These are phyloP conservation scores for Heliconius erato DNA, from an alignment of 2,888 invertebrate genomes.

Conservation along the genomic window DNA sequence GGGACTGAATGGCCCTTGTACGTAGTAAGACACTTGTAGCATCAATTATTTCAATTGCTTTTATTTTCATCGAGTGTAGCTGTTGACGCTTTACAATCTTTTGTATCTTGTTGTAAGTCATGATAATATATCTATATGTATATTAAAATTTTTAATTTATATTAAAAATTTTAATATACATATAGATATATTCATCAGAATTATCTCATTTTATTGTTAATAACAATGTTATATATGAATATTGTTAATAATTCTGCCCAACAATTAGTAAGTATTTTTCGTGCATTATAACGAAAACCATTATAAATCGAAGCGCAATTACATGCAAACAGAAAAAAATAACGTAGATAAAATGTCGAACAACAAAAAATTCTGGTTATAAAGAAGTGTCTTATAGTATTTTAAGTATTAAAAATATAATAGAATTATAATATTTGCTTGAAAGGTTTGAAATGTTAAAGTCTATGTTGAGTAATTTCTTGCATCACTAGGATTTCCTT, in stretches of 20 bases:
- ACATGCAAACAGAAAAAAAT: neutral
- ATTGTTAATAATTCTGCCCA: neutral
- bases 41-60: constrained; percentile 71
- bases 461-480: constrained; percentile 41
- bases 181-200: too few species aligned
- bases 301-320: neutral
- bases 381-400: too few species aligned
- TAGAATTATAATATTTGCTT: constrained; percentile 28
- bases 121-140: constrained; percentile 1
- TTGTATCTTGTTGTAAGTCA: constrained; percentile 49
- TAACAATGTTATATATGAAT: too few species aligned
- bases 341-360: neutral
- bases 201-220: too few species aligned
- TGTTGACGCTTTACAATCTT: constrained; percentile 59
- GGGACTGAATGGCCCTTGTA: constrained; percentile 60
- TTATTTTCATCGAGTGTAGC: constrained; percentile 63
- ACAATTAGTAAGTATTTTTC: neutral
- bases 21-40: constrained; percentile 58
- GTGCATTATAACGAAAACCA: neutral
- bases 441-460: constrained; percentile 30
- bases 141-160: neutral
- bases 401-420: constrained; percentile 6
- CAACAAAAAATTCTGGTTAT: neutral
- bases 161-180: too few species aligned
- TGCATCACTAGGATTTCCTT: constrained; percentile 47